Base-by-base conservation (phyloP, 1,140 invertebrate genomes). In the Sycobia sp. region DNA sequence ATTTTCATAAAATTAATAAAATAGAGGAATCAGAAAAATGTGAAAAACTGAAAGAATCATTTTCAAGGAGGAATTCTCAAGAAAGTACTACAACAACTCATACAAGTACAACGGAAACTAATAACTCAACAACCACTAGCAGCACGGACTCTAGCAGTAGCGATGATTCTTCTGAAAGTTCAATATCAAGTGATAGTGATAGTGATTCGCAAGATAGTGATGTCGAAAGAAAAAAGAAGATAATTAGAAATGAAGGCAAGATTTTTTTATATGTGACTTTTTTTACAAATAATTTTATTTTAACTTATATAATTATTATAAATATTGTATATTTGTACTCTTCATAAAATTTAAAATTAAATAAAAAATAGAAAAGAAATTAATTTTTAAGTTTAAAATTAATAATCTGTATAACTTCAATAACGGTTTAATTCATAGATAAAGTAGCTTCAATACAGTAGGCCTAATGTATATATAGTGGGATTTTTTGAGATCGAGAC, bases 61-160 rank as follows among this genome's bases (percentile, higher is more conserved):
- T 11, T 7, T 56, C 71, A 80, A 41, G n/a, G n/a, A 70, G 81
- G 59, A 76, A 74, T 14, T 82, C 80, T 10, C 80, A 82, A 54
- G 81, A 81, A 68, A 82, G 80, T 53, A 76, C 77, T 0, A 77
- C 77, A 1, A 76, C 76, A 0, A 80, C 79, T 0, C 72, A 77
- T 25, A 81, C 73, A 4, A 81, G 76, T 11, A 80, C 76, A 11
- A 79, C 75, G 4, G 76, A 71, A 3, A 78, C 80, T 56, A 79
- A 77, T 0, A 80, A 80, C 67, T 80, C 80, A 59, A 78, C 75
- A 1, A 78, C 77, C 58, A 78, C 76, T 0, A 82, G 79, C 39
- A 80, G 79, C 29, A 77, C 76, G 34, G 77, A 80, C 49, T 76
- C 79, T 54, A 76, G 71, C 0, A 80, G 74, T 34, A 81, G 76